Conservation (phyloP, 2,797 vertebrate genomes). For the Vultur gryphus region DNA sequence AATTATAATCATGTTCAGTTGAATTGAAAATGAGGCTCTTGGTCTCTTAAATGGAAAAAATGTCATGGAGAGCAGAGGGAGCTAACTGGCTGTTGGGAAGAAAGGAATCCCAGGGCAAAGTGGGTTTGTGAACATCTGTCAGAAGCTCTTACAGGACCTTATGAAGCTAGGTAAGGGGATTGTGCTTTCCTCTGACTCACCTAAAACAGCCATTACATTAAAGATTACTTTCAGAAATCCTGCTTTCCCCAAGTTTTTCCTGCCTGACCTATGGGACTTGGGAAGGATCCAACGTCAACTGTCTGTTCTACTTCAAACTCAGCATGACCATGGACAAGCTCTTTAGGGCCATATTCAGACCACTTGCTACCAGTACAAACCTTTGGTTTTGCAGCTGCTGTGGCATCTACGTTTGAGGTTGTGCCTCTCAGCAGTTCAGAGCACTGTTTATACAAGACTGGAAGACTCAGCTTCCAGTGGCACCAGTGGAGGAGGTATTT, state of each 20-base stretch:
- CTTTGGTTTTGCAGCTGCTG: background rate
- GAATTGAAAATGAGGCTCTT: conserved; percentile 20
- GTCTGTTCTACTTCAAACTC: background rate
- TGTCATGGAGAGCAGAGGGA: background rate
- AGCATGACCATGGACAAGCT: background rate
- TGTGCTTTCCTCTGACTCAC: background rate
- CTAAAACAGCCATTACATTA: background rate
- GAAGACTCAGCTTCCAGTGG: background rate
- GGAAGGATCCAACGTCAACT: background rate
- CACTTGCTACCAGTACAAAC: background rate
- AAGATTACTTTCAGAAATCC: background rate
- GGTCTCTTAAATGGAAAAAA: background rate
- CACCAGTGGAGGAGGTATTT: background rate
- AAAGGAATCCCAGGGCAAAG: background rate
- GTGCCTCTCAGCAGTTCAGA: background rate
- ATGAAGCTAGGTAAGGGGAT: background rate
- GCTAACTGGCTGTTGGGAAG: background rate
- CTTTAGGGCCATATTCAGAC: background rate
- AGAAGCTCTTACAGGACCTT: background rate
- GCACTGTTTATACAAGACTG: background rate
- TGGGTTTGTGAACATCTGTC: background rate
- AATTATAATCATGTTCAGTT: conserved; percentile 43
- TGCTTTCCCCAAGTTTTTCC: background rate
- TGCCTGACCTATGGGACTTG: background rate
- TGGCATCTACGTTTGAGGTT: background rate